Conservation (phyloP, 2,797 vertebrate species). For the Helicolenus hilgendorfi region DNA sequence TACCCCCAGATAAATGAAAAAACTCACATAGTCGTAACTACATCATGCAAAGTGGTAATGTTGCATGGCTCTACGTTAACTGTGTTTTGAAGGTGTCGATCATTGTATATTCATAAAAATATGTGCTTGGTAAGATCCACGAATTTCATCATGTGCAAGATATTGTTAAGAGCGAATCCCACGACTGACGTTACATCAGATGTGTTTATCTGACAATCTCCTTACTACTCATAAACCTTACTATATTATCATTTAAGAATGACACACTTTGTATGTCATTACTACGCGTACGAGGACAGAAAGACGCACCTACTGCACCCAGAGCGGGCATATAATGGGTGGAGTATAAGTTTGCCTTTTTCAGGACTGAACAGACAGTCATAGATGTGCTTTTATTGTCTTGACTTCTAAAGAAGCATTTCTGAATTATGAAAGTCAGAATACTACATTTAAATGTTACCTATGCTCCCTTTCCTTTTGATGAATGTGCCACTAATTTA, state of each 20-base stretch:
- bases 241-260: constrained; percentile 3
- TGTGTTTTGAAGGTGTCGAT: neutral
- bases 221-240: neutral
- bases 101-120: neutral
- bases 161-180: neutral
- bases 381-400: neutral
- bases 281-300: neutral
- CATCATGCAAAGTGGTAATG: neutral
- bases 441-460: neutral
- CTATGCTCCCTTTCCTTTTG: neutral
- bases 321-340: constrained; percentile 12
- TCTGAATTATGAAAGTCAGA: neutral
- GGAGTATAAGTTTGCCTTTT: constrained; percentile 50
- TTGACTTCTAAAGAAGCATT: neutral
- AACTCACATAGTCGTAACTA: neutral
- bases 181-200: neutral
- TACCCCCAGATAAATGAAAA: neutral
- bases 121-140: neutral
- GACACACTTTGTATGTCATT: constrained; percentile 12
- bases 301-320: constrained; percentile 8
- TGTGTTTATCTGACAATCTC: neutral
- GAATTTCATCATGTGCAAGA: neutral
- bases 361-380: neutral
- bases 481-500: constrained; percentile 56
- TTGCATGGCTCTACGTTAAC: neutral